A percentile compares a stretch with the other conserved stretches of the same genome.
Evolutionary conservation across 2,797 vertebrate species (phyloP).

Genomic region (Pseudocheirus occidentalis): DNA sequence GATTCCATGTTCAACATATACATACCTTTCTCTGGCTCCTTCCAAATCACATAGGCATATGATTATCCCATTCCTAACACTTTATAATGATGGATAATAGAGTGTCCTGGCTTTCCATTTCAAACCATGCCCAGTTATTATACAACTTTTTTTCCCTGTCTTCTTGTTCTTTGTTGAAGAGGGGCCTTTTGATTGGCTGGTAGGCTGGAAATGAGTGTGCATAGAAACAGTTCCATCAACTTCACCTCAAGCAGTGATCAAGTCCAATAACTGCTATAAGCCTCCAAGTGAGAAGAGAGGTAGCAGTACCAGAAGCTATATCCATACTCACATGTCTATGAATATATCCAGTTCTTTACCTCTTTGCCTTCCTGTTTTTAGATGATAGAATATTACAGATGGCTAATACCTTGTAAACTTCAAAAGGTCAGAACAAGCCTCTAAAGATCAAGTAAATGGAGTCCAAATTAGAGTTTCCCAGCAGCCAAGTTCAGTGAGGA

Average conservation of each 20-base stretch:
- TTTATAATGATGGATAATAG: neutral
- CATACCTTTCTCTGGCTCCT: neutral
- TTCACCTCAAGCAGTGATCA: neutral
- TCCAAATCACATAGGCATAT: neutral
- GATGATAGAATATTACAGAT: neutral
- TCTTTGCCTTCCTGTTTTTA: neutral
- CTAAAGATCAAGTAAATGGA: neutral
- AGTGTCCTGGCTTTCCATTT: neutral
- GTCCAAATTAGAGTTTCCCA: neutral
- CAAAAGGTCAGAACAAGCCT: neutral
- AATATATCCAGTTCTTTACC: neutral
- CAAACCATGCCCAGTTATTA: neutral
- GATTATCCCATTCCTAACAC: neutral
- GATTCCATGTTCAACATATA: neutral
- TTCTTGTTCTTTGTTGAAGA: neutral
- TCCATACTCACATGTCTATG: neutral
- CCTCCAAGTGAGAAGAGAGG: neutral
- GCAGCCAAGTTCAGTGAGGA: neutral
- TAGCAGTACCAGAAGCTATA: neutral
- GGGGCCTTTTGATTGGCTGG: neutral
- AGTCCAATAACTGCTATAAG: neutral
- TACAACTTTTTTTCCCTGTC: neutral
- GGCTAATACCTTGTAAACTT: neutral
- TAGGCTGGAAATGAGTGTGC: neutral
- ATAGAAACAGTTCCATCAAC: neutral